A percentile compares a stretch with the other conserved stretches of the same genome.
These are phyloP conservation scores for Diploscapter pachys DNA, from an alignment of 1,140 invertebrate species.

Conservation along the genomic window DNA sequence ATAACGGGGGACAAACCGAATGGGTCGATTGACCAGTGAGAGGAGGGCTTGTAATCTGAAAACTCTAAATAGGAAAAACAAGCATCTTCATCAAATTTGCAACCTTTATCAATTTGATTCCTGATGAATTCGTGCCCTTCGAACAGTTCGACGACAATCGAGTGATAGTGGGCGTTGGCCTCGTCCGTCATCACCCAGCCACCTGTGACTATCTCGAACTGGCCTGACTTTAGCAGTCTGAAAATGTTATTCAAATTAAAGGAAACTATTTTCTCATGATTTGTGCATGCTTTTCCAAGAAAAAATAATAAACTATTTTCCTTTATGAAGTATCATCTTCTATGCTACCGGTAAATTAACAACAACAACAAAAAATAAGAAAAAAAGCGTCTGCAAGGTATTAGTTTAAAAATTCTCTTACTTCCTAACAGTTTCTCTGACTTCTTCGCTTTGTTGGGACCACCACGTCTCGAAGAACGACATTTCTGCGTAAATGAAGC, in stretches of 20 bases:
- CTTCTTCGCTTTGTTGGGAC: slow-evolving; percentile 72
- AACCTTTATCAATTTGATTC: slow-evolving; percentile 70
- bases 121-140: slow-evolving; percentile 91
- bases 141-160: slow-evolving; percentile 76
- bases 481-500: slow-evolving; percentile 96
- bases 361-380: not conserved
- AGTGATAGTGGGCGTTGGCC: slow-evolving; percentile 67
- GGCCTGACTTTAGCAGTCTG: slow-evolving; percentile 63
- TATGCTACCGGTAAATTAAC: too few species aligned
- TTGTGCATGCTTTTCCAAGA: too few species aligned
- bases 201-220: slow-evolving; percentile 69
- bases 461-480: slow-evolving; percentile 90
- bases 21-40: slow-evolving; percentile 90
- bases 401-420: slow-evolving; percentile 60
- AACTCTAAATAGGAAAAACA: not conserved
- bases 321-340: too few species aligned
- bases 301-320: too few species aligned
- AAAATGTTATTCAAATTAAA: not conserved
- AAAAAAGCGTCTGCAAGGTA: not conserved
- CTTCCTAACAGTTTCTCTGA: slow-evolving; percentile 72
- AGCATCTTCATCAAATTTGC: not conserved
- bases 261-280: too few species aligned
- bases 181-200: slow-evolving; percentile 72
- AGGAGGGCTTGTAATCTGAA: slow-evolving; percentile 59
- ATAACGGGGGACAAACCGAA: slow-evolving; percentile 85